Percentiles rank a stretch among this genome's conserved stretches.
These are phyloP conservation scores for Thalassarche chlororhynchos DNA, from an alignment of 2,113 vertebrate species.

Conservation along the genomic window DNA sequence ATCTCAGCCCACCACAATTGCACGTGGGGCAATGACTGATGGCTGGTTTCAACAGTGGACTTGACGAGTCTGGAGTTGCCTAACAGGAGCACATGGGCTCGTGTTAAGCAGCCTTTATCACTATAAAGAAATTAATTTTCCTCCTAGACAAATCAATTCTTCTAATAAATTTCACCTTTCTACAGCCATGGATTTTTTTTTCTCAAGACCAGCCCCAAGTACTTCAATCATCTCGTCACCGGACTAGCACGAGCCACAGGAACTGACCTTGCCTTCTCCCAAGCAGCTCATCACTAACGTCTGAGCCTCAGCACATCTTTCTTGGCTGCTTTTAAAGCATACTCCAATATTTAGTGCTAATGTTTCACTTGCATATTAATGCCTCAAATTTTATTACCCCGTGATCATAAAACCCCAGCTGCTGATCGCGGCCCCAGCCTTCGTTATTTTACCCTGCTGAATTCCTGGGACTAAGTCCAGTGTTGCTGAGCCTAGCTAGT, in stretches of 20 bases:
- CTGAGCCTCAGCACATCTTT: neutral
- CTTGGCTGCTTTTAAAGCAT: neutral
- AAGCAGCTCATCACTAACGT: neutral
- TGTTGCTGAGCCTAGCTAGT: neutral
- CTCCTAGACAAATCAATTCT: neutral
- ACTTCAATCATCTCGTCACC: neutral
- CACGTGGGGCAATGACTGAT: neutral
- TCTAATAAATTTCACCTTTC: neutral
- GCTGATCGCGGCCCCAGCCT: neutral
- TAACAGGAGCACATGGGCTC: neutral
- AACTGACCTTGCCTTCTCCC: neutral
- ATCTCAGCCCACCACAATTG: neutral
- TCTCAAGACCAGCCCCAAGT: neutral
- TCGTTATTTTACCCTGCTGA: neutral
- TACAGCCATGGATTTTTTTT: neutral
- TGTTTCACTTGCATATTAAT: neutral
- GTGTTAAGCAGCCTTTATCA: neutral
- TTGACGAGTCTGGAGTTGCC: accelerated
- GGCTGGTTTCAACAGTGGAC: neutral
- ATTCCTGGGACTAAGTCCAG: constrained; percentile 16
- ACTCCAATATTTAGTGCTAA: neutral
- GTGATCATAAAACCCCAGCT: neutral
- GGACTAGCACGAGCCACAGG: accelerated
- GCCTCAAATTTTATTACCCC: neutral
- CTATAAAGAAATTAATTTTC: neutral